Base-by-base conservation (phyloP, 64 coral and sea anemone species). In the Montipora efflorescens region DNA sequence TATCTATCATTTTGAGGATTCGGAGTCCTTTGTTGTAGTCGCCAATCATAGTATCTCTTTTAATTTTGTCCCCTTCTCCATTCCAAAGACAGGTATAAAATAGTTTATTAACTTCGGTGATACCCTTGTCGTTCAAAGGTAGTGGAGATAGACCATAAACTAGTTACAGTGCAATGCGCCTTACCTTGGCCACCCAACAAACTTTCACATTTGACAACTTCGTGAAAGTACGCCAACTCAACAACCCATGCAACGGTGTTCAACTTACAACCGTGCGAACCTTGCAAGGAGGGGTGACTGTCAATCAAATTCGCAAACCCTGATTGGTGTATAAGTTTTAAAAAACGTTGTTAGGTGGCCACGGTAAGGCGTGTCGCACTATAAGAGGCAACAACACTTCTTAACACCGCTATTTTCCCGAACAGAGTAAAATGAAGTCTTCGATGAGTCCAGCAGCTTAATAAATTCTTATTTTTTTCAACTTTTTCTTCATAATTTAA, bases 391-490 rank as follows among this genome's bases (percentile, higher is more conserved):
- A 6, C 47, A 0, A 83, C 20, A 62, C 81, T 83, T 11, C 67
- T 83, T 22, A 84, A 5, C 8, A 84, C 81, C n/a, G 16, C 6
- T 58, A 84, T 84, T 84, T 84, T 84, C 15, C 81, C 81, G 3
- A 61, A 8, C 5, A 84, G 48, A 59, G 49, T 83, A 59, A n/a
- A n/a, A n/a, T n/a, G n/a, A n/a, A 83, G 51, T 18, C 80, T 53
- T 4, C 49, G 8, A 53, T 18, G 61, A 4, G 4, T 18, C 79
- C 79, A 81, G 53, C 3, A 8, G 4, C 62, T 47, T 71, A 73
- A 71, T 68, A 47, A 11, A 21, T 87, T 87, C 47, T 28, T 28
- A n/a, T 69, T 14, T 18, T 25, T 25, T 25, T 25, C 13, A 8
- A 11, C 0, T 69, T 87, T 87, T 70, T 87, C 84, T 48, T 66